Evolutionary conservation across 2,797 vertebrate species (phyloP).

Genomic region (Lepidocolaptes lacrymiger): DNA sequence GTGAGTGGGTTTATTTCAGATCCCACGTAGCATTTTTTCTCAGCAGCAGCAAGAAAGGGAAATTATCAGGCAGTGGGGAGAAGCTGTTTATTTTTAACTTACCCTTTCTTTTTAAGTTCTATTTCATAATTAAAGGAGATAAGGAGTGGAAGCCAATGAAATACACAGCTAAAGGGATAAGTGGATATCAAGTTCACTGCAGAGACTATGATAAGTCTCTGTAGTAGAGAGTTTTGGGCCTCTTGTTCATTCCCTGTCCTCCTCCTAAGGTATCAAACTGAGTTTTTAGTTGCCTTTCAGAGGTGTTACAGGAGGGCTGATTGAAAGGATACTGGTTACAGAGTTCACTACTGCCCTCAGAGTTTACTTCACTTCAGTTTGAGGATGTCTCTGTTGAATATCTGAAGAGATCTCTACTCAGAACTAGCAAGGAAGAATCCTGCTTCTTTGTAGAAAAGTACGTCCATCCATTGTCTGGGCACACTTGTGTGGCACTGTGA

Average conservation of each 20-base stretch:
- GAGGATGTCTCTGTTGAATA: not conserved
- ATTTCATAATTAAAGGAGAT: slow-evolving; percentile 30
- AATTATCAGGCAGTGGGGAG: slow-evolving; percentile 39
- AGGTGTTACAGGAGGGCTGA: not conserved
- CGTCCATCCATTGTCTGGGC: not conserved
- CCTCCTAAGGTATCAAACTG: not conserved
- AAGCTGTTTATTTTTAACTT: slow-evolving; percentile 67
- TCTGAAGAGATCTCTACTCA: not conserved
- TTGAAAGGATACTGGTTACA: not conserved
- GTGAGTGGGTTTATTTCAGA: slow-evolving; percentile 60
- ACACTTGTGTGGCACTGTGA: rapidly evolving
- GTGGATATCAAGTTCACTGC: not conserved
- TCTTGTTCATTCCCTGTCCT: not conserved
- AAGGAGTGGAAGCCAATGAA: not conserved
- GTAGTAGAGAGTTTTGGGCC: not conserved
- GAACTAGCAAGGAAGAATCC: not conserved
- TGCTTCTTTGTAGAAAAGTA: not conserved
- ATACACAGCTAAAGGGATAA: not conserved
- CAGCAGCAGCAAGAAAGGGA: slow-evolving; percentile 34
- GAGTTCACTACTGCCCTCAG: not conserved
- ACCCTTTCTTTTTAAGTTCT: slow-evolving; percentile 45
- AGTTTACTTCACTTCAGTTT: not conserved
- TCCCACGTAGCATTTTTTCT: slow-evolving; percentile 49
- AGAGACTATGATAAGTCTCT: not conserved
- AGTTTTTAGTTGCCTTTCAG: not conserved